Evolutionary conservation across 2,888 invertebrate species (phyloP).

Genomic region (Tetragnatha montana): DNA sequence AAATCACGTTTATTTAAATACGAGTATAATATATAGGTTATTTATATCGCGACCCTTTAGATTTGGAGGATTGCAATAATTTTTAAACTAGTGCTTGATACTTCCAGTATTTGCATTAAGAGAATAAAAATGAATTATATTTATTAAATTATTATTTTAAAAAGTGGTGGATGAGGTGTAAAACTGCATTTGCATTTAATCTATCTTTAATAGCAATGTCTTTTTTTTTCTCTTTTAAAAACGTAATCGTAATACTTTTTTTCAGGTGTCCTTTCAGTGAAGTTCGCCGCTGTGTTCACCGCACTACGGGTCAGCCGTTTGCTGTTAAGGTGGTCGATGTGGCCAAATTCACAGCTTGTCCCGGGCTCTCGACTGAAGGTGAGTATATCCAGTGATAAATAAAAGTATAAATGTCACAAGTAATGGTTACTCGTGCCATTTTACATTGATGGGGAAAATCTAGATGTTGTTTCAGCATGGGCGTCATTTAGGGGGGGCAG

Average conservation of each 20-base stretch:
- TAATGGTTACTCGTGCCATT: too few relatives aligned
- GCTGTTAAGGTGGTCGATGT: slow-evolving; percentile 99
- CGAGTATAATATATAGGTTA: too few relatives aligned
- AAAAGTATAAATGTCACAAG: not conserved
- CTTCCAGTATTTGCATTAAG: too few relatives aligned
- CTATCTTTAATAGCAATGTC: not conserved
- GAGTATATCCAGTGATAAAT: slow-evolving; percentile 73
- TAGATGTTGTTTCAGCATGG: too few relatives aligned
- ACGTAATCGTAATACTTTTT: not conserved
- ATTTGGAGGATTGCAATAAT: too few relatives aligned
- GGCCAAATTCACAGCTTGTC: slow-evolving; percentile 96
- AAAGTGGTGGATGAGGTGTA: not conserved
- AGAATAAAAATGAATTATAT: too few relatives aligned
- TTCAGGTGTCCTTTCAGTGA: slow-evolving; percentile 92
- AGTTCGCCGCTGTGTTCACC: slow-evolving; percentile 94
- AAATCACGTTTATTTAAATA: too few relatives aligned
- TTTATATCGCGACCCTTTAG: too few relatives aligned
- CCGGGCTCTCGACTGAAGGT: slow-evolving; percentile 97
- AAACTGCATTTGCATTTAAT: not conserved
- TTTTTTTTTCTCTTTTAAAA: not conserved
- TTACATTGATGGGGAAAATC: too few relatives aligned
- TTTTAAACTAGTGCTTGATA: too few relatives aligned
- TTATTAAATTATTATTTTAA: not conserved
- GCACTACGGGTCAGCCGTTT: slow-evolving; percentile 95
- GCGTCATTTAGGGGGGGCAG: too few relatives aligned